These are phyloP conservation scores for Champsocephalus esox DNA, from an alignment of 2,797 vertebrate genomes.

Conservation along the genomic window DNA sequence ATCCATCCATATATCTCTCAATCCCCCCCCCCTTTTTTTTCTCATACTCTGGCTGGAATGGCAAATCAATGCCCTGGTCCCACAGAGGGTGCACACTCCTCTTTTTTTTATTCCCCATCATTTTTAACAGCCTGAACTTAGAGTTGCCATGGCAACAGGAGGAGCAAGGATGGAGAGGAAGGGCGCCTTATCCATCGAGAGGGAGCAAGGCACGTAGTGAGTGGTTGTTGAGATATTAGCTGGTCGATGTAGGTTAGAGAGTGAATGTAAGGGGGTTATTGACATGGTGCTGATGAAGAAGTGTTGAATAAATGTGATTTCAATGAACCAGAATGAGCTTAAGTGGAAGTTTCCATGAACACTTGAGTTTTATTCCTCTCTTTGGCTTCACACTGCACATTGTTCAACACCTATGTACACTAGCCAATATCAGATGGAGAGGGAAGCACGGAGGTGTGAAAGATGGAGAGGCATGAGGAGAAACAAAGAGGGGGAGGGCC, in stretches of 20 bases:
- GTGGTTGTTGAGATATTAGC: constrained; percentile 40
- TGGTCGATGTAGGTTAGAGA: constrained; percentile 44
- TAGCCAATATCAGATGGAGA: constrained; percentile 41
- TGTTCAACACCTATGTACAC: constrained; percentile 13
- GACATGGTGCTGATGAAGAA: constrained; percentile 30
- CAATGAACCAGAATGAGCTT: constrained; percentile 36
- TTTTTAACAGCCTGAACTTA: constrained; percentile 85
- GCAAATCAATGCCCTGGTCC: constrained; percentile 73
- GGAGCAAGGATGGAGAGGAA: constrained; percentile 76
- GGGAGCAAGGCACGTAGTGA: constrained; percentile 38
- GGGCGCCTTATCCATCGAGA: constrained; percentile 63
- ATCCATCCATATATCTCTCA: constrained; percentile 55
- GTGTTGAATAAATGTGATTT: constrained; percentile 53
- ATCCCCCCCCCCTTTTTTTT: constrained; percentile 6
- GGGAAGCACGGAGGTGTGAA: constrained; percentile 34
- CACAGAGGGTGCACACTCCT: constrained; percentile 65
- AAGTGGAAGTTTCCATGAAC: constrained; percentile 32
- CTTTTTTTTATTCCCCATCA: constrained; percentile 69
- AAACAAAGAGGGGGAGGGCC: constrained; percentile 58
- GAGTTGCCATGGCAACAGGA: constrained; percentile 87
- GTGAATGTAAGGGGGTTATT: constrained; percentile 39
- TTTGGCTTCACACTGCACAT: constrained; percentile 8
- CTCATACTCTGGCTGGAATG: constrained; percentile 52
- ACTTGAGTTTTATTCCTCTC: constrained; percentile 15
- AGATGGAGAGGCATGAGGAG: constrained; percentile 33